A percentile compares a stretch with the other conserved stretches of the same genome.
phyloP scores from a whole-genome alignment of 2,113 vertebrate species.

The Apaloderma vittatum region DNA sequence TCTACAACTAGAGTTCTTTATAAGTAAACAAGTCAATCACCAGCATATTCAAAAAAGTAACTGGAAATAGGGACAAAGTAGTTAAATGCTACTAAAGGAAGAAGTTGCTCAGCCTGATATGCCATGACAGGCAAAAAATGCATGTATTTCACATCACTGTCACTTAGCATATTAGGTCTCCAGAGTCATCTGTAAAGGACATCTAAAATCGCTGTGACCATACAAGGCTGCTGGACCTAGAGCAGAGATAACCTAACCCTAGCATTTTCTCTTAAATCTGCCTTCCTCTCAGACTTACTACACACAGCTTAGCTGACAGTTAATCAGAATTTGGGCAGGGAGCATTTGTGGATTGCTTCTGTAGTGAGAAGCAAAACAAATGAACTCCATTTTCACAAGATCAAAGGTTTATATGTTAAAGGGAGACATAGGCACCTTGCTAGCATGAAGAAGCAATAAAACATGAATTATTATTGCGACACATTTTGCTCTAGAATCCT shows the following conservation, averaged over 20 bases:
- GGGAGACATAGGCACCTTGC: background rate
- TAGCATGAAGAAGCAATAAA: conserved; percentile 30
- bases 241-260: background rate
- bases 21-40: background rate
- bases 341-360: conserved; percentile 7
- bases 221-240: background rate
- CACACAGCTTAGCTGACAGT: background rate
- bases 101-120: background rate
- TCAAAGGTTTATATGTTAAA: conserved; percentile 25
- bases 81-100: background rate
- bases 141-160: background rate
- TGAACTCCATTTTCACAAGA: conserved; percentile 16
- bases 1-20: background rate
- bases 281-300: background rate
- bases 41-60: background rate
- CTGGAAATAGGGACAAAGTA: background rate
- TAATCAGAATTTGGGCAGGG: conserved; percentile 1
- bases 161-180: background rate
- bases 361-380: conserved; percentile 24
- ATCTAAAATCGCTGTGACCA: background rate
- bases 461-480: background rate
- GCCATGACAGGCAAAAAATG: fast-evolving
- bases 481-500: conserved; percentile 22
- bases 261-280: background rate
- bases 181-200: background rate